Evolutionary conservation across 2,888 invertebrate species (phyloP).

Genomic region (Zaprionus obscuricornis): DNA sequence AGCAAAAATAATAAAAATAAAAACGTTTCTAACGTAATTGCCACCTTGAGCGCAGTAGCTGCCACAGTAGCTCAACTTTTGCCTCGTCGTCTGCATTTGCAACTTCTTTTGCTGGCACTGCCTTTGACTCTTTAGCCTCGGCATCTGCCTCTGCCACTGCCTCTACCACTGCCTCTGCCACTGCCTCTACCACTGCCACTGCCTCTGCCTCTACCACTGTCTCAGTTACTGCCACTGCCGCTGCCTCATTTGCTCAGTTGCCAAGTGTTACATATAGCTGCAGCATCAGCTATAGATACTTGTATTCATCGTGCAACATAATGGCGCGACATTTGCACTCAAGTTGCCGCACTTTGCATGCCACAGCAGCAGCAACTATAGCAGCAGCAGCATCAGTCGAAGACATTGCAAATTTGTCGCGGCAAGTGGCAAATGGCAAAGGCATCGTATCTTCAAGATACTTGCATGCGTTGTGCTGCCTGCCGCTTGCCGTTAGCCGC

Average conservation of each 20-base stretch:
- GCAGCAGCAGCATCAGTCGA: constrained; percentile 30
- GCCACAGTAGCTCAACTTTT: too few species aligned
- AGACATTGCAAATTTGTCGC: constrained; percentile 72
- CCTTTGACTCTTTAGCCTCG: too few species aligned
- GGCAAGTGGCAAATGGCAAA: constrained; percentile 16
- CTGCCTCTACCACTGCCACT: too few species aligned
- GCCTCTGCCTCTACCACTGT: too few species aligned
- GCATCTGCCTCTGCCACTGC: too few species aligned
- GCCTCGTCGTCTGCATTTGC: too few species aligned
- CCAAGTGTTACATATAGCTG: neutral
- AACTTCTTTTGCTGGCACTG: too few species aligned
- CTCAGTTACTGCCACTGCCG: too few species aligned
- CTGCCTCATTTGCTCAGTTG: constrained; percentile 23
- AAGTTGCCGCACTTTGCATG: constrained; percentile 66
- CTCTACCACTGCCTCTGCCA: too few species aligned
- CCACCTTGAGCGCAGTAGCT: constrained; percentile 33
- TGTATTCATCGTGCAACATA: constrained; percentile 53
- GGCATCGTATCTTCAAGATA: constrained; percentile 48
- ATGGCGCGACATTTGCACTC: constrained; percentile 75
- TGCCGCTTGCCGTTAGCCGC: constrained; percentile 1
- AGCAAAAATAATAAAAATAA: constrained; percentile 22
- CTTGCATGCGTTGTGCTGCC: constrained; percentile 13
- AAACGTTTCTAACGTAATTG: constrained; percentile 45
- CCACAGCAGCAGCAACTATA: constrained; percentile 14
- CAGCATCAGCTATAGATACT: constrained; percentile 32